Evolutionary conservation across 2,113 vertebrate species (phyloP).

Genomic region (Pelvicachromis taeniatus): DNA sequence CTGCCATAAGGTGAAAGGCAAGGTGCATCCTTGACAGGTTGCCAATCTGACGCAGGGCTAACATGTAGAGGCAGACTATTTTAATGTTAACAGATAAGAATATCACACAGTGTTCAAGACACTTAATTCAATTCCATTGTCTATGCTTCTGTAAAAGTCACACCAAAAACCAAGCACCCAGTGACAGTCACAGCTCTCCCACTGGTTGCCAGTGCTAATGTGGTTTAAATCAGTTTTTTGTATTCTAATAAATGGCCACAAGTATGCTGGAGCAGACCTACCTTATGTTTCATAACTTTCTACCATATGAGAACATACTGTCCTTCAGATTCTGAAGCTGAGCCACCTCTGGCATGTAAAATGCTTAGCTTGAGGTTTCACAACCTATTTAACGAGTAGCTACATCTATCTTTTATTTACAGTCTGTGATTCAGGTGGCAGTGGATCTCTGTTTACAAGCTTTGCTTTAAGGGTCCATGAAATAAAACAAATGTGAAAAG

Average conservation of each 20-base stretch:
- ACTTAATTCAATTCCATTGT: background rate
- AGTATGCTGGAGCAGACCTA: background rate
- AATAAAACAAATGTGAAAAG: background rate
- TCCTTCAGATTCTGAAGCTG: background rate
- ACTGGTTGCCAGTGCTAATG: background rate
- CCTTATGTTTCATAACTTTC: background rate
- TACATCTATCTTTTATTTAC: background rate
- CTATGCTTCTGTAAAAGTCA: background rate
- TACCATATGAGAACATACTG: background rate
- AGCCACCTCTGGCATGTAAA: background rate
- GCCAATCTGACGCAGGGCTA: background rate
- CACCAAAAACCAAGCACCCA: background rate
- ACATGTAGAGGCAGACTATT: background rate
- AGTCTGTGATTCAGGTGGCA: background rate
- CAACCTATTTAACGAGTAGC: background rate
- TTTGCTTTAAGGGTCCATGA: background rate
- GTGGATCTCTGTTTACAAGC: rapidly evolving
- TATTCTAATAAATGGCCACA: background rate
- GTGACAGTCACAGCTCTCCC: background rate
- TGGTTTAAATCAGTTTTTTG: background rate
- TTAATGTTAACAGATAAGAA: background rate
- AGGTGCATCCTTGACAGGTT: background rate
- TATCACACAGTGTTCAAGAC: background rate
- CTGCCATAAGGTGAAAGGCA: background rate
- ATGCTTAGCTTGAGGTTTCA: background rate